Conservation (phyloP, 2,888 invertebrate genomes). For the Tholera decimalis region DNA sequence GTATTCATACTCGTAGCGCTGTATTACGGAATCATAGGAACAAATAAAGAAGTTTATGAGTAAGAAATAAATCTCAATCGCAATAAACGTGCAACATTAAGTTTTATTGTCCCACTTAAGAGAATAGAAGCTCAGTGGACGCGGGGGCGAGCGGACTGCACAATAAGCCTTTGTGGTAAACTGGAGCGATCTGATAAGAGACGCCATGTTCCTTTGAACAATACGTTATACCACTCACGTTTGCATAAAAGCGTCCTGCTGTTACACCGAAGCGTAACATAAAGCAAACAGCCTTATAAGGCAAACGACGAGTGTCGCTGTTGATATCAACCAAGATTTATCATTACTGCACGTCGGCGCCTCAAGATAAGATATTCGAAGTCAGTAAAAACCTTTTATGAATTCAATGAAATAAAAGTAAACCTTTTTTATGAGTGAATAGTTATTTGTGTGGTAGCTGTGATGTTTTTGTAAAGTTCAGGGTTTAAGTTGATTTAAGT, state of each 20-base stretch:
- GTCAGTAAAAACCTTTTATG: constrained; percentile 40
- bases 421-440: constrained; percentile 42
- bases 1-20: too few relatives aligned
- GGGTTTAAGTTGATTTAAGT: constrained; percentile 8
- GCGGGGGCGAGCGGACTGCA: constrained; percentile 48
- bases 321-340: constrained; percentile 48
- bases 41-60: too few relatives aligned
- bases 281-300: constrained; percentile 54
- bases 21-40: not conserved
- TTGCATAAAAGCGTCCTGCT: constrained; percentile 58
- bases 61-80: constrained; percentile 21
- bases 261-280: constrained; percentile 61
- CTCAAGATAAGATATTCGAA: constrained; percentile 41
- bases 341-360: constrained; percentile 27
- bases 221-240: constrained; percentile 60
- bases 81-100: constrained; percentile 36
- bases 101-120: constrained; percentile 44
- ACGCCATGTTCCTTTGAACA: constrained; percentile 65
- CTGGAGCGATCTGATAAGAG: constrained; percentile 70
- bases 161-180: constrained; percentile 62
- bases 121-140: constrained; percentile 49
- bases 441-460: constrained; percentile 23
- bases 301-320: constrained; percentile 43
- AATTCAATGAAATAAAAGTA: constrained; percentile 31
- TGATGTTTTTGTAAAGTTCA: constrained; percentile 41